These are phyloP conservation scores for Aspidiotus rigidus DNA, from an alignment of 2,888 invertebrate species.

Conservation along the genomic window DNA sequence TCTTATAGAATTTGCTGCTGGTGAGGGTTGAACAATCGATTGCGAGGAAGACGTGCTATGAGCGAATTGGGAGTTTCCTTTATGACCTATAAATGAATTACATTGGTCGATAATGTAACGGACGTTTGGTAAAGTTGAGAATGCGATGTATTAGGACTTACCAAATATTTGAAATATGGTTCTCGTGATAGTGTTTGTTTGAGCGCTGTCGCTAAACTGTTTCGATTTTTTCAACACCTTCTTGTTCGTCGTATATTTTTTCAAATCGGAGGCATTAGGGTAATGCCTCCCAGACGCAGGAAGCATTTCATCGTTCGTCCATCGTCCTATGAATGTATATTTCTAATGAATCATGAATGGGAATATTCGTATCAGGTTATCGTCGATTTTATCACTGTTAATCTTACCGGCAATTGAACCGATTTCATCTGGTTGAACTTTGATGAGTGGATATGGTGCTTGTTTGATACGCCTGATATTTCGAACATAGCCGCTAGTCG, in stretches of 20 bases:
- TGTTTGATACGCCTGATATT: slow-evolving; percentile 65
- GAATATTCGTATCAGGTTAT: neutral
- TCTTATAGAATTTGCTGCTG: neutral
- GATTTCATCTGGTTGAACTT: slow-evolving; percentile 50
- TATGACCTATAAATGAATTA: slow-evolving; percentile 12
- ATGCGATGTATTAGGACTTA: slow-evolving; percentile 41
- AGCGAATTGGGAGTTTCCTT: slow-evolving; percentile 4
- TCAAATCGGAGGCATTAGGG: neutral
- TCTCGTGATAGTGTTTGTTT: slow-evolving; percentile 55
- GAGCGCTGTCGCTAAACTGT: slow-evolving; percentile 39
- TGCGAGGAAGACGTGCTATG: slow-evolving; percentile 6
- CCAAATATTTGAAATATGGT: slow-evolving; percentile 75
- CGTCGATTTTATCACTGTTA: neutral
- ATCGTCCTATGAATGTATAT: slow-evolving; percentile 16
- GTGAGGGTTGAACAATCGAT: neutral
- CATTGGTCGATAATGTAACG: neutral
- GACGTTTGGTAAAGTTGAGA: too few relatives aligned
- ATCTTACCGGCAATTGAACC: slow-evolving; percentile 42
- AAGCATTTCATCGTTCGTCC: slow-evolving; percentile 27
- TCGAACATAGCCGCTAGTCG: slow-evolving; percentile 60
- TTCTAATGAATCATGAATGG: neutral
- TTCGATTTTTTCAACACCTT: slow-evolving; percentile 21
- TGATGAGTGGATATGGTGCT: slow-evolving; percentile 73
- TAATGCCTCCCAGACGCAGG: slow-evolving; percentile 15
- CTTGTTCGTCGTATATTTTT: slow-evolving; percentile 9